Evolutionary conservation across 2,888 invertebrate species (phyloP).

Genomic region (Chrysomela aeneicollis): DNA sequence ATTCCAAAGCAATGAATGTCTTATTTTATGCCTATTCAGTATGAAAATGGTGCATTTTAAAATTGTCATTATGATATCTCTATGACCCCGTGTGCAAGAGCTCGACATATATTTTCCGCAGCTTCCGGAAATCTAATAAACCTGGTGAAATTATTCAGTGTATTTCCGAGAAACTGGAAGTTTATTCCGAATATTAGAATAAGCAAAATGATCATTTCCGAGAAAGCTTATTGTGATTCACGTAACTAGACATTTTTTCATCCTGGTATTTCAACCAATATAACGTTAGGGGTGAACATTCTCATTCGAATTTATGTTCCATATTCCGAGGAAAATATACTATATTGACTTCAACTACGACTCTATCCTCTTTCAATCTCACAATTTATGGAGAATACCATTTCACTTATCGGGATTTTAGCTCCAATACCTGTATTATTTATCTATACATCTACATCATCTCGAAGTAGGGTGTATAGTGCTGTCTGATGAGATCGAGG

Average conservation of each 20-base stretch:
- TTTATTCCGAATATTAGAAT: neutral
- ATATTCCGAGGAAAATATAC: too few relatives aligned
- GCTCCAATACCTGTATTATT: too few relatives aligned
- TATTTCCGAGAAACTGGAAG: neutral
- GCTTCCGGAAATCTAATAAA: constrained; percentile 3
- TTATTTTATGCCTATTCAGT: neutral
- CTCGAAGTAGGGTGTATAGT: too few relatives aligned
- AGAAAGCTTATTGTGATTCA: neutral
- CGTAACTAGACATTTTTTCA: neutral
- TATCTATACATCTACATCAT: too few relatives aligned
- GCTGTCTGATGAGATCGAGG: too few relatives aligned
- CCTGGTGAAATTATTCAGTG: neutral
- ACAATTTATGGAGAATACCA: too few relatives aligned
- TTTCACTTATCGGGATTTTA: too few relatives aligned
- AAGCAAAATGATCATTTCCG: neutral
- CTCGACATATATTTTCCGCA: neutral
- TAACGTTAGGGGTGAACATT: neutral
- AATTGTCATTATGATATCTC: neutral
- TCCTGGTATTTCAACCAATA: neutral
- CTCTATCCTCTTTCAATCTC: too few relatives aligned
- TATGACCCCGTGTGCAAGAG: neutral
- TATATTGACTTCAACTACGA: too few relatives aligned
- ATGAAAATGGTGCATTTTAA: neutral
- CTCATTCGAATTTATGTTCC: too few relatives aligned
- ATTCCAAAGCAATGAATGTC: neutral